Evolutionary conservation across 2,797 vertebrate species (phyloP), one percentile per base, ranked within the genome.

Genomic region (Acipenser oxyrinchus): DNA sequence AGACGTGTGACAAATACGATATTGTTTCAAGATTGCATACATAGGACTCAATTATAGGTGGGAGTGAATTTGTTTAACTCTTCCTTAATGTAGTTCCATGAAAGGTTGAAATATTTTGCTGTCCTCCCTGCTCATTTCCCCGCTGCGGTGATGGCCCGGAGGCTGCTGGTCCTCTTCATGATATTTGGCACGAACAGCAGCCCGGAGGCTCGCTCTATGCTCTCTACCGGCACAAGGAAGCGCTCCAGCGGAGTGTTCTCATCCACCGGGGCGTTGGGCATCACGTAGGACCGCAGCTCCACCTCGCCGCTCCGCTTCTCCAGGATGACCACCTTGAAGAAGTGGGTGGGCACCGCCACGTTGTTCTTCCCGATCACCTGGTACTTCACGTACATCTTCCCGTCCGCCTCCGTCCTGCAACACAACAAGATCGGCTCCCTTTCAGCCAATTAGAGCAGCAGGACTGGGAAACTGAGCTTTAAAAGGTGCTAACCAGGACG

Each of bases 301-400:
- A 95, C 91, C 64, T 94, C 93, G 8, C 87, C 88, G 0, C 78
- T 81, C 0, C 70, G 68, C 18, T 91, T 92, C 82, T 99, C 95
- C 81, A 99, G 76, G 77, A 99, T 95, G 68, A 97, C 74, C 68
- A 98, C 93, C 82, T 98, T 98, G 82, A 98, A 99, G 84, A 97
- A 96, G 77, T 99, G 96, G 0, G 96, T 99, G 1, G 96, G 96
- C 65, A 99, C 95, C 0, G 95, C 94, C 7, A 99, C 90, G 0
- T 95, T 87, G 82, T 94, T 97, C 74, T 74, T 81, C 57, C 96
- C 95, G 0, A 99, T 86, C 15, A 99, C 96, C 74, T 96, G 92
- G 77, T 97, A 99, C 63, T 84, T 91, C 48, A 99, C 92, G 0
- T 95, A 97, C 79, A 93, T 87, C 78, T 96, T 97, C 53, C 96